A percentile compares a stretch with the other conserved stretches of the same genome.
phyloP scores from a whole-genome alignment of 2,888 invertebrate species.

The Periphyllus acericola region DNA sequence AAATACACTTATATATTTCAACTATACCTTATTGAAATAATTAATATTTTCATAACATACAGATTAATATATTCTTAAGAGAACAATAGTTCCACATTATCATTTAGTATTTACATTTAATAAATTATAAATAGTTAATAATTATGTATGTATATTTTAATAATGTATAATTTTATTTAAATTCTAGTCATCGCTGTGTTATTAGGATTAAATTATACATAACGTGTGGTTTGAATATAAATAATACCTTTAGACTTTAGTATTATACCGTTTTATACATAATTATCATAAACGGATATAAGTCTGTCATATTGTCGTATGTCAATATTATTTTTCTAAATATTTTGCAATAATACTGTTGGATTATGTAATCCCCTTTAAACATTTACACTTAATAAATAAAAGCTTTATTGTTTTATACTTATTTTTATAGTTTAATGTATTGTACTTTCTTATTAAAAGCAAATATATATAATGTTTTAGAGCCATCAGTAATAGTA shows the following conservation, averaged over 20 bases:
- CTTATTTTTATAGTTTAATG: no score
- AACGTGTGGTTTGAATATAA: background rate
- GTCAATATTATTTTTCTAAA: no score
- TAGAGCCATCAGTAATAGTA: no score
- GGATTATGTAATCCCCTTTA: no score
- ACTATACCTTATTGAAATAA: background rate
- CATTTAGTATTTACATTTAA: background rate
- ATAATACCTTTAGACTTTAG: background rate
- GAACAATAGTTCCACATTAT: background rate
- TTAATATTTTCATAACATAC: background rate
- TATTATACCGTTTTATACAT: background rate
- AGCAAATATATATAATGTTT: no score
- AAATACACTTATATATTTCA: background rate
- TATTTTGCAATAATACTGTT: no score
- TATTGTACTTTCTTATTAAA: no score
- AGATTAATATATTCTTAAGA: background rate
- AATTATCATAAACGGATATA: no score
- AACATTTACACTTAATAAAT: no score
- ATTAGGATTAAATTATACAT: background rate
- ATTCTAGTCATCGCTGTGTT: background rate
- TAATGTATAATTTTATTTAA: background rate
- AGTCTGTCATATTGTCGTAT: no score
- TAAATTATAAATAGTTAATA: background rate
- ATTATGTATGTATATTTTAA: no score
- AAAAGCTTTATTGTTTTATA: no score